Evolutionary conservation across 2,113 vertebrate species (phyloP).

Genomic region (Hippopotamus amphibius): DNA sequence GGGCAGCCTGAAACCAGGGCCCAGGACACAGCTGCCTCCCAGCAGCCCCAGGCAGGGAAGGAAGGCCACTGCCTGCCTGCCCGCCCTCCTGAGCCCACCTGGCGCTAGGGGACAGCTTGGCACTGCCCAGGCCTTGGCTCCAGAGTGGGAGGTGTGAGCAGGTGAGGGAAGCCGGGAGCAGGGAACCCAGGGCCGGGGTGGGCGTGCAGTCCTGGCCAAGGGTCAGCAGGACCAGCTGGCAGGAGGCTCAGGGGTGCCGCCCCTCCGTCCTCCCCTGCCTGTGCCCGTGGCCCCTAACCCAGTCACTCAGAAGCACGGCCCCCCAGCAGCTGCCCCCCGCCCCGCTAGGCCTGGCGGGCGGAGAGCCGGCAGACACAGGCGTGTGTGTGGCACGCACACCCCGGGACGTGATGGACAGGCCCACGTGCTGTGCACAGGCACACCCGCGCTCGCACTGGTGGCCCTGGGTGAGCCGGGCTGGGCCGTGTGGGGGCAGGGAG

Average conservation of each 20-base stretch:
- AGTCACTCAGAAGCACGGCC: background rate
- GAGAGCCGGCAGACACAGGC: background rate
- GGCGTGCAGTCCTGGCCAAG: background rate
- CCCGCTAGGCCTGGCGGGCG: background rate
- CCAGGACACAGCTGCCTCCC: background rate
- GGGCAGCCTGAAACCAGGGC: background rate
- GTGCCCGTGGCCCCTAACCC: background rate
- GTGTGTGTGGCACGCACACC: accelerated
- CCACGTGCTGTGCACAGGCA: background rate
- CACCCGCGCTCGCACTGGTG: background rate
- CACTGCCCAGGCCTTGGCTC: background rate
- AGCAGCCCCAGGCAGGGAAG: background rate
- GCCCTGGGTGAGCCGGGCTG: background rate
- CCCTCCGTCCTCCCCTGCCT: background rate
- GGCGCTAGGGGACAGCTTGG: background rate
- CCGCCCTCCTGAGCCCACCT: background rate
- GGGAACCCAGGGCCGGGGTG: background rate
- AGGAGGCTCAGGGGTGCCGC: background rate
- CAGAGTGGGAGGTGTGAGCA: background rate
- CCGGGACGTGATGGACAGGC: background rate
- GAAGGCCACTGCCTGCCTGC: background rate
- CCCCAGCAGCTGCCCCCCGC: background rate
- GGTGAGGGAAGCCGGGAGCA: background rate
- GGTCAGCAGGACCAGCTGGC: background rate
- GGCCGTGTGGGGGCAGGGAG: background rate